Evolutionary conservation across 2,113 vertebrate genomes (phyloP), one percentile per base, ranked within the genome.

Genomic region (Paralichthys olivaceus): DNA sequence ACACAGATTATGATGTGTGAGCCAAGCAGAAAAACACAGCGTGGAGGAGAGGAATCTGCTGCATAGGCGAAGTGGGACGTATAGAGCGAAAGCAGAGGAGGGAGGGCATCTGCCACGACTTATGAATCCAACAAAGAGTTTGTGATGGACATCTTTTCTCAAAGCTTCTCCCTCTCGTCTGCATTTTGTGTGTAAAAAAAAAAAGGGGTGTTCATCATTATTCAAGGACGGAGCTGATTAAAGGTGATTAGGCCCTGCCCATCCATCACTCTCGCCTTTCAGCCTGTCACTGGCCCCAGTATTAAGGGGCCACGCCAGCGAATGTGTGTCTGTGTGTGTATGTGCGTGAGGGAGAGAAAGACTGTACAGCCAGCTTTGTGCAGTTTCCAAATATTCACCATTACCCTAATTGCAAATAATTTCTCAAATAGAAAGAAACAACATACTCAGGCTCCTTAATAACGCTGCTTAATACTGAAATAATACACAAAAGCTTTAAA

Each of bases 151-250:
- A 77, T 81, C 82, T 79, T 81, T 79, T 87, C 82, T 75, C 83
- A 69, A 57, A 86, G 81, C 83, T 53, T 71, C 66, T 29, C 53
- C 62, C 81, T 69, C 82, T 84, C 64, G 12, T 62, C 37, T 37
- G 43, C 81, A 82, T 90, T 89, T 72, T 84, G 47, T 72, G 69
- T 59, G 82, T 80, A 70, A 83, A 53, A 53, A n/a, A 53, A 89
- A 84, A 60, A 68, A 58, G 66, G 83, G 81, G 82, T 89, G 90
- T 93, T 90, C 89, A 90, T 93, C 89, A 91, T 90, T 87, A 90
- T 92, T 92, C 89, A 91, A 89, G 89, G 87, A 93, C 80, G 40
- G 81, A 87, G 90, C 91, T 92, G 92, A 93, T 93, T 92, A 92
- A 90, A 92, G 89, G 91, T 93, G 92, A 93, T 93, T 92, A 93